Percentiles rank a stretch among this genome's conserved stretches.
Conservation (phyloP, 2,888 invertebrate species). For the Pediacus dermestoides region DNA sequence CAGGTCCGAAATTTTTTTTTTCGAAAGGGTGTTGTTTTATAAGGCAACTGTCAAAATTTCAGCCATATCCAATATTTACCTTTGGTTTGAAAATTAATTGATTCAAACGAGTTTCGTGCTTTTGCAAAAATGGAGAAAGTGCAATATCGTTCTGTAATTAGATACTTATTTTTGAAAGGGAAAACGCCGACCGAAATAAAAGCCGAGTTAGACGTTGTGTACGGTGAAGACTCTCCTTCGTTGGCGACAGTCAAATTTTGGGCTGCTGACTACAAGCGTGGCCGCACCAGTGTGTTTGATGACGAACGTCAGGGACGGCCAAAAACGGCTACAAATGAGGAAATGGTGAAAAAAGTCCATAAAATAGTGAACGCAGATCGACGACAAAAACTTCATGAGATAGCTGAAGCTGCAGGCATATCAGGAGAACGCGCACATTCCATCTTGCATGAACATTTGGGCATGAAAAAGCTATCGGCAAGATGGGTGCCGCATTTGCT, state of each 20-base stretch:
- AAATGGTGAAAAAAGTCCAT: conserved; percentile 20
- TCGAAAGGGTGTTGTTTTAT: conserved; percentile 1
- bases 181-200: conserved; percentile 9
- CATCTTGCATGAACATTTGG: conserved; percentile 30
- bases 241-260: conserved; percentile 15
- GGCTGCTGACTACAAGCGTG: conserved; percentile 22
- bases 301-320: conserved; percentile 16
- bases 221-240: conserved; percentile 13
- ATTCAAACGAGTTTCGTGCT: background rate
- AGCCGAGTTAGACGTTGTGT: conserved; percentile 10
- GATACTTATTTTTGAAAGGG: conserved; percentile 5
- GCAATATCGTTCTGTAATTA: conserved; percentile 5
- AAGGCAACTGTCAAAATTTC: conserved; percentile 4
- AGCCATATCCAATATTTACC: background rate
- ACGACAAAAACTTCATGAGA: conserved; percentile 22
- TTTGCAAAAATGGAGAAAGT: conserved; percentile 5
- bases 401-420: conserved; percentile 14
- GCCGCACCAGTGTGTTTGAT: conserved; percentile 9
- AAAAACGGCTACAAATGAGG: conserved; percentile 23
- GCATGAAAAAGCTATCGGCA: conserved; percentile 37
- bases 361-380: conserved; percentile 20
- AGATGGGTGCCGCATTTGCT: conserved; percentile 41
- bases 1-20: no score
- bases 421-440: conserved; percentile 8
- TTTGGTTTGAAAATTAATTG: background rate